Conservation (phyloP, 2,797 vertebrate species). For the Anisognathus igniventris region DNA sequence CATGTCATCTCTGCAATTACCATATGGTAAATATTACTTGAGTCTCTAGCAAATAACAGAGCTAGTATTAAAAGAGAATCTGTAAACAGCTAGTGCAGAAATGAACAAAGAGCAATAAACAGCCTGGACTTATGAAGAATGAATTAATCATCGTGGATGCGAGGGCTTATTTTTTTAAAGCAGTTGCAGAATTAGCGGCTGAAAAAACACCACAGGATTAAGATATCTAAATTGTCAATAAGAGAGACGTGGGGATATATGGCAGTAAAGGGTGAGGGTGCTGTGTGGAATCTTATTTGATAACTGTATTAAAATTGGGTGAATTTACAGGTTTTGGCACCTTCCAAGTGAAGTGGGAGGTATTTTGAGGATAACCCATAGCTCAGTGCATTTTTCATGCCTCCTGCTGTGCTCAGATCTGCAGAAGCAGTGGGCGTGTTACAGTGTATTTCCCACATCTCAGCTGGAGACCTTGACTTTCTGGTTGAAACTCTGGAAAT, state of each 20-base stretch:
- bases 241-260: background rate
- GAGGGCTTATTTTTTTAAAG: background rate
- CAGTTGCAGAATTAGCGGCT: slow-evolving; percentile 12
- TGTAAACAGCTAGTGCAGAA: slow-evolving; percentile 55
- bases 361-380: slow-evolving; percentile 48
- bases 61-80: slow-evolving; percentile 54
- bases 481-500: background rate
- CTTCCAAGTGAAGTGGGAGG: slow-evolving; percentile 45
- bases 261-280: background rate
- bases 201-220: background rate
- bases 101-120: slow-evolving; percentile 45
- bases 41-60: slow-evolving; percentile 52
- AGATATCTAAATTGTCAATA: background rate
- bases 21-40: slow-evolving; percentile 55
- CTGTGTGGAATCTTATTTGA: slow-evolving; percentile 7
- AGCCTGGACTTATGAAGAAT: slow-evolving; percentile 3
- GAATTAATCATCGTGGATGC: slow-evolving; percentile 43
- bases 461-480: background rate
- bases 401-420: slow-evolving; percentile 45
- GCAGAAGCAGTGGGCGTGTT: background rate
- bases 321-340: slow-evolving; percentile 45
- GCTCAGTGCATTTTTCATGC: slow-evolving; percentile 15
- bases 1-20: slow-evolving; percentile 49
- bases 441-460: slow-evolving; percentile 9
- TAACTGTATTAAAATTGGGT: slow-evolving; percentile 37